A percentile compares a stretch with the other conserved stretches of the same genome.
These are phyloP conservation scores for Sarcophaga subvicina DNA, from an alignment of 2,888 invertebrate species.

Conservation along the genomic window DNA sequence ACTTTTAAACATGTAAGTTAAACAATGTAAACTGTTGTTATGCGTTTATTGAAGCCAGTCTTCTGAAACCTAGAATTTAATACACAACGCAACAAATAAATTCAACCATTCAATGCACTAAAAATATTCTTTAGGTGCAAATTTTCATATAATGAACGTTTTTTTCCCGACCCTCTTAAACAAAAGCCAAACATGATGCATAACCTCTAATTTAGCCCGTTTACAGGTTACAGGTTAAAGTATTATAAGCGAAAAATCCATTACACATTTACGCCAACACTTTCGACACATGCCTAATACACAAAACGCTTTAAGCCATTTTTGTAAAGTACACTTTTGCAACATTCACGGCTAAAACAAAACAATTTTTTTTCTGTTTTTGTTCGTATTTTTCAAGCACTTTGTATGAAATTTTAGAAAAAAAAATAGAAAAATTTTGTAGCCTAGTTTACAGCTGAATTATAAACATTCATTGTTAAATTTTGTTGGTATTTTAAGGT, in stretches of 20 bases:
- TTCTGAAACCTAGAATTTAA: too few relatives aligned
- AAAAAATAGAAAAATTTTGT: not conserved
- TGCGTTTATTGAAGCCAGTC: too few relatives aligned
- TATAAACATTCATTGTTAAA: not conserved
- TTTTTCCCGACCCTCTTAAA: too few relatives aligned
- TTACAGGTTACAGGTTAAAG: not conserved
- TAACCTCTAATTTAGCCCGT: not conserved
- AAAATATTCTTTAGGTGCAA: too few relatives aligned
- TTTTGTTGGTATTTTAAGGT: slow-evolving; percentile 1
- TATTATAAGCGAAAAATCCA: not conserved
- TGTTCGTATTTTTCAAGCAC: not conserved
- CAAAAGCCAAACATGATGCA: not conserved
- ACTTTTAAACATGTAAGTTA: too few relatives aligned
- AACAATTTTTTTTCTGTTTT: not conserved
- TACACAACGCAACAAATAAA: too few relatives aligned
- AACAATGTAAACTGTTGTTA: too few relatives aligned
- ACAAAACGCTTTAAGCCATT: not conserved
- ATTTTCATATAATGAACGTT: too few relatives aligned
- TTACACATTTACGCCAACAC: not conserved
- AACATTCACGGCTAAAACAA: not conserved
- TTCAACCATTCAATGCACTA: too few relatives aligned
- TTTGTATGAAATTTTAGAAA: not conserved
- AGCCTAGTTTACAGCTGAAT: not conserved
- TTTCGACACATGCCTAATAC: not conserved
- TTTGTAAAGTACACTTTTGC: not conserved